phyloP scores from a whole-genome alignment of 1,140 invertebrate species.

The Hesperophylax magnus region DNA sequence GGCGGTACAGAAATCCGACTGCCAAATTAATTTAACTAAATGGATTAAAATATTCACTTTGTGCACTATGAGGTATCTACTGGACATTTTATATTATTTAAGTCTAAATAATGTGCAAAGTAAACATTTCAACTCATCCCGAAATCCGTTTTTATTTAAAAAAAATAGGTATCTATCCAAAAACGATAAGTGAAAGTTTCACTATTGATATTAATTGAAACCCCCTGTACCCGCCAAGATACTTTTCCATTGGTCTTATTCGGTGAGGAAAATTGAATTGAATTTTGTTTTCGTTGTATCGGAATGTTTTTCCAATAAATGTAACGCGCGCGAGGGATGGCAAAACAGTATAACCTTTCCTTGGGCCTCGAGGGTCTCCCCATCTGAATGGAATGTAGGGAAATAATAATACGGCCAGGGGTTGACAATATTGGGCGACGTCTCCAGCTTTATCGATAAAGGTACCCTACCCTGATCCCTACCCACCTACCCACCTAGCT shows the following conservation, averaged over 20 bases:
- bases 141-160: too few relatives aligned
- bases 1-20: too few relatives aligned
- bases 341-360: slow-evolving; percentile 45
- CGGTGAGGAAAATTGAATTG: slow-evolving; percentile 57
- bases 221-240: slow-evolving; percentile 6
- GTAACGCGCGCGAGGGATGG: slow-evolving; percentile 52
- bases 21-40: too few relatives aligned
- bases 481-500: too few relatives aligned
- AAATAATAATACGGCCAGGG: slow-evolving; percentile 15
- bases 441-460: slow-evolving; percentile 15
- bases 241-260: slow-evolving; percentile 18
- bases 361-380: slow-evolving; percentile 29
- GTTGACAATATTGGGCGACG: neutral
- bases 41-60: too few relatives aligned
- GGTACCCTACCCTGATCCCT: neutral
- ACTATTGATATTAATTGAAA: neutral
- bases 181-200: neutral
- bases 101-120: too few relatives aligned
- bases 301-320: slow-evolving; percentile 59
- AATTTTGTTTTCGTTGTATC: slow-evolving; percentile 59
- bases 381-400: slow-evolving; percentile 29
- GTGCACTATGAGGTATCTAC: too few relatives aligned
- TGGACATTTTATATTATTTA: too few relatives aligned
- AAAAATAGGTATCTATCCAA: too few relatives aligned
- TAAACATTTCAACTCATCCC: too few relatives aligned